phyloP scores from a whole-genome alignment of 2,797 vertebrate species.

The Enteromius fasciolatus region DNA sequence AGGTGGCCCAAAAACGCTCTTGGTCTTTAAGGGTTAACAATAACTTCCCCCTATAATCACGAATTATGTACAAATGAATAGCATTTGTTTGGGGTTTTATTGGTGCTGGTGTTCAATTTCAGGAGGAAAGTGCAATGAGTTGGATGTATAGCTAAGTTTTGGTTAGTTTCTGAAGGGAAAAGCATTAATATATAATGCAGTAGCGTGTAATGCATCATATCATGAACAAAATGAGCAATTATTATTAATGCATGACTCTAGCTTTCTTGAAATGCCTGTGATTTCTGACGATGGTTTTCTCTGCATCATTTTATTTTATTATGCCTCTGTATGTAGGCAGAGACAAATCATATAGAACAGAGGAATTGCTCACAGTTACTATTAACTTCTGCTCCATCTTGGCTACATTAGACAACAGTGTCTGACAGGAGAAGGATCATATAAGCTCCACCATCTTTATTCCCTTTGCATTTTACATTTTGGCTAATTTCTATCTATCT shows the following conservation, averaged over 20 bases:
- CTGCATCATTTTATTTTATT: conserved; percentile 28
- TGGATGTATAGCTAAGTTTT: neutral
- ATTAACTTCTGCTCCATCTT: conserved; percentile 27
- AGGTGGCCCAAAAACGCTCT: too few species aligned
- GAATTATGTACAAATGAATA: neutral
- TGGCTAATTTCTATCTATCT: too few species aligned
- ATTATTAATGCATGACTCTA: conserved; percentile 26
- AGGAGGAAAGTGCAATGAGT: neutral
- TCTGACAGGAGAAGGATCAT: conserved; percentile 15
- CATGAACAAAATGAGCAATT: conserved; percentile 14
- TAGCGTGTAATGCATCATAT: conserved; percentile 17
- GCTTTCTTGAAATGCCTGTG: neutral
- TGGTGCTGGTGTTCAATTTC: neutral
- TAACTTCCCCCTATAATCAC: neutral
- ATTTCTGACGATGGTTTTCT: conserved; percentile 15
- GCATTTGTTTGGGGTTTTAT: neutral
- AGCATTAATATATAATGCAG: neutral
- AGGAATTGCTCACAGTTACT: conserved; percentile 17
- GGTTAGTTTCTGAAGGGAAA: neutral
- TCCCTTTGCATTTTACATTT: neutral
- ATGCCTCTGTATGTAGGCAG: conserved; percentile 31
- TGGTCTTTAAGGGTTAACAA: neutral
- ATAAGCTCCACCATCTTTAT: neutral
- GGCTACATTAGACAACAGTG: conserved; percentile 18
- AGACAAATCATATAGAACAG: conserved; percentile 32